Base-by-base conservation (phyloP, 2,113 vertebrate species). In the Elephantulus edwardii region DNA sequence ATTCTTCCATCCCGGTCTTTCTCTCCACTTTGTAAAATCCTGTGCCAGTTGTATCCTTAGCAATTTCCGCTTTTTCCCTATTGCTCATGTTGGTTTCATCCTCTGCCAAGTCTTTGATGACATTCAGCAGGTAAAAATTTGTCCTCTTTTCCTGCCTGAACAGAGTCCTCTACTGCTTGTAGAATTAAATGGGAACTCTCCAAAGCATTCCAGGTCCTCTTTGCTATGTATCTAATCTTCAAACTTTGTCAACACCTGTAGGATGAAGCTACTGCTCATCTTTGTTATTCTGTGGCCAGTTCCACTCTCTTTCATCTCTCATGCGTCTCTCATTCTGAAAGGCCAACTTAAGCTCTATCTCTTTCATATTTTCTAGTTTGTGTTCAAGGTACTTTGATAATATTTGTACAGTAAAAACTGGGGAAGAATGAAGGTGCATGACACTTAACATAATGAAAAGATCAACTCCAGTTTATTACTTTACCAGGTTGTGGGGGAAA, bases 31-130 rank as follows among this genome's bases (percentile, higher is more conserved):
- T 30, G 38, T 1, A 71, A 38, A 93, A 44, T 30, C 82, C 54
- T 22, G 52, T 44, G 80, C 83, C 93, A 83, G 83, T 24, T 30
- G 9, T 71, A 48, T 91, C 72, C 44, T 50, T 14, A 85, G 60
- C 64, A 56, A 86, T 88, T 86, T 94, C 83, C 92, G 66, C 52
- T 76, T 83, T 76, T 93, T 90, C 54, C 77, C 91, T 87, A 77
- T 50, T 30, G 60, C 62, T 85, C 24, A 2, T 33, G 12, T 46
- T 38, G 40, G 56, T 81, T 94, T 90, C 80, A 83, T 50, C 76
- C 35, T 28, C 84, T 93, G 89, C 84, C 91, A 94, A 95, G 46
- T 33, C 78, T 82, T 75, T 48, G 35, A 78, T 54, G 62, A 78
- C 78, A 90, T 82, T 52, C 77, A 90, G 64, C 80, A 96, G 91